These are phyloP conservation scores for Saccostrea glomerata DNA, from an alignment of 1,140 invertebrate species.

Conservation along the genomic window DNA sequence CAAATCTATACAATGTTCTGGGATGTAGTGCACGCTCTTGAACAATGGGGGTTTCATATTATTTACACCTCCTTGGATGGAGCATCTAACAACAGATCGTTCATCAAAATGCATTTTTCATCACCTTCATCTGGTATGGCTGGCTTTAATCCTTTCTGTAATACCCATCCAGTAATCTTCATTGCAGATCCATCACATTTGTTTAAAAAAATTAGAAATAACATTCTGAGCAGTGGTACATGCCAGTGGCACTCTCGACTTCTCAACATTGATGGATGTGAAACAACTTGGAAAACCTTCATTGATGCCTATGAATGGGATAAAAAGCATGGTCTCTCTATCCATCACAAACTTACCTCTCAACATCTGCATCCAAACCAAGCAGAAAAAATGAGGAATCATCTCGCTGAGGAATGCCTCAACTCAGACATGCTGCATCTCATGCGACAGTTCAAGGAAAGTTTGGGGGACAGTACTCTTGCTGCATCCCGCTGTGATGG, in stretches of 20 bases:
- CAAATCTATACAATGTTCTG: too few relatives aligned
- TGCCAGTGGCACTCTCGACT: background rate
- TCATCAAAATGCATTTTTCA: background rate
- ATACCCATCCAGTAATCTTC: slow-evolving; percentile 3
- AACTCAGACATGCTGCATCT: slow-evolving; percentile 44
- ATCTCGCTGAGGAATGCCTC: slow-evolving; percentile 31
- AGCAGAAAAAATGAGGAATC: slow-evolving; percentile 47
- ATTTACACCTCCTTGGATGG: slow-evolving; percentile 48
- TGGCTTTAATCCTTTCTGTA: background rate
- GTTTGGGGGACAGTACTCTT: background rate
- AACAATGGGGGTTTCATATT: slow-evolving; percentile 38
- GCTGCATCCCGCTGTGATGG: background rate
- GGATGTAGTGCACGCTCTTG: slow-evolving; percentile 39
- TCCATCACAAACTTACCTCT: slow-evolving; percentile 14
- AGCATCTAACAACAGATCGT: slow-evolving; percentile 41
- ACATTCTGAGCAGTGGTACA: slow-evolving; percentile 36
- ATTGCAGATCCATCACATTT: slow-evolving; percentile 55
- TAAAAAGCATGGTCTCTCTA: background rate
- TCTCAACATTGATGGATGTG: background rate
- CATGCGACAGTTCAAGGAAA: slow-evolving; percentile 26
- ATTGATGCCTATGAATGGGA: background rate
- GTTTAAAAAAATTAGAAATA: slow-evolving; percentile 51
- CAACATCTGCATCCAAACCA: slow-evolving; percentile 37
- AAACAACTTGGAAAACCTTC: background rate
- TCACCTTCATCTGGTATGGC: background rate